These are phyloP conservation scores for Drosophila busckii DNA, from an alignment of 1,140 invertebrate species.

Conservation along the genomic window DNA sequence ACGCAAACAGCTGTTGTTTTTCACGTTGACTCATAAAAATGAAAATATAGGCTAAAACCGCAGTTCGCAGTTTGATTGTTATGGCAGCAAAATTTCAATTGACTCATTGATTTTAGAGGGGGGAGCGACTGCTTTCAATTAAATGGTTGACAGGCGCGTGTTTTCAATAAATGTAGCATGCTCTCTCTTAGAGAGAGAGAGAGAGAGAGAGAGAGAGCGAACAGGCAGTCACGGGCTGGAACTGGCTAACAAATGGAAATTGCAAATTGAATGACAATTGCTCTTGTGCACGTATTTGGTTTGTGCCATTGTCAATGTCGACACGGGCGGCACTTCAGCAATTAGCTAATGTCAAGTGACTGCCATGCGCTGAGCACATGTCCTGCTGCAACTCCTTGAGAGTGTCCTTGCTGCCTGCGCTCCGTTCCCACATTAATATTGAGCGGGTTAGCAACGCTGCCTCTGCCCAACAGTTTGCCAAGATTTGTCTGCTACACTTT, in stretches of 20 bases:
- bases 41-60: slow-evolving; percentile 44
- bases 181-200: too few species aligned
- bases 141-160: slow-evolving; percentile 43
- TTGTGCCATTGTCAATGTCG: too few species aligned
- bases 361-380: too few species aligned
- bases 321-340: too few species aligned
- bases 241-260: too few species aligned
- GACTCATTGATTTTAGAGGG: slow-evolving; percentile 1
- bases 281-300: too few species aligned
- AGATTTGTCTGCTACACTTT: slow-evolving; percentile 15
- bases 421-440: too few species aligned
- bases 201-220: not conserved
- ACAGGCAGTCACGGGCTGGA: not conserved
- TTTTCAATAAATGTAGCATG: slow-evolving; percentile 59
- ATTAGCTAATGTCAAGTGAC: too few species aligned
- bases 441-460: too few species aligned
- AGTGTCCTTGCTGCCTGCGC: slow-evolving; percentile 19
- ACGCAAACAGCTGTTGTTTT: slow-evolving; percentile 48
- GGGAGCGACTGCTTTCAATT: slow-evolving; percentile 49
- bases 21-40: slow-evolving; percentile 44
- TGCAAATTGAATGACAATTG: too few species aligned
- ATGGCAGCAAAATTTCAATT: slow-evolving; percentile 50
- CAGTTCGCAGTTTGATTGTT: slow-evolving; percentile 32
- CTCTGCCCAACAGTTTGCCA: too few species aligned
- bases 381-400: slow-evolving; percentile 17